Evolutionary conservation across 2,113 vertebrate genomes (phyloP), one percentile per base, ranked within the genome.

Genomic region (Cyprinodon variegatus): DNA sequence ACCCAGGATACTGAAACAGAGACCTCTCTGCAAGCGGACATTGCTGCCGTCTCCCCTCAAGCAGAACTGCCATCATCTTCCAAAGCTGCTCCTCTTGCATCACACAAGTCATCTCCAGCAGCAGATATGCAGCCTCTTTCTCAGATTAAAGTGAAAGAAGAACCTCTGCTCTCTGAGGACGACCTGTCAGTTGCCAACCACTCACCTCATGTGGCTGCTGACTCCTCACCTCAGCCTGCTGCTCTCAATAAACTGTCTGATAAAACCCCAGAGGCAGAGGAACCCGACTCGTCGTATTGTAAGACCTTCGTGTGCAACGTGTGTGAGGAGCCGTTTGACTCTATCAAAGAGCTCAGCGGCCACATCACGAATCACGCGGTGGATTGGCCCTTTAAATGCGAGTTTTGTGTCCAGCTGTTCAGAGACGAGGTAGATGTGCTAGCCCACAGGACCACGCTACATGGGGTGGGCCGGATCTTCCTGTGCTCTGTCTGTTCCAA

Each of bases 351-450:
- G 83, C 96, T 99, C 70, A 95, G 95, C 3, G 96, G 96, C 66
- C 98, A 99, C 88, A 95, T 98, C 69, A 79, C 92, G 11, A 79
- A 94, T 70, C 98, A 99, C 29, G 96, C 96, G 1, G 89, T 93
- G 4, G 96, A 98, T 48, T 98, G 97, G 97, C 98, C 97, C 87
- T 98, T 96, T 86, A 99, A 98, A 92, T 99, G 98, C 89, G 98
- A 99, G 94, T 99, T 99, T 90, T 99, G 98, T 17, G 96, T 99
- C 82, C 98, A 98, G 93, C 94, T 99, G 62, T 99, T 99, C 78
- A 93, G 94, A 66, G 95, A 95, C 3, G 95, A 95, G 40, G 91
- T 93, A 0, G 92, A 93, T 43, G 91, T 99, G 83, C 95, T 96
- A 0, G 94, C 97, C 76, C 98, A 99, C 87, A 96, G 98, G 45